Percentiles rank a stretch among this genome's conserved stretches.
phyloP scores from a whole-genome alignment of 2,888 invertebrate species.

The Copidosoma aretas region DNA sequence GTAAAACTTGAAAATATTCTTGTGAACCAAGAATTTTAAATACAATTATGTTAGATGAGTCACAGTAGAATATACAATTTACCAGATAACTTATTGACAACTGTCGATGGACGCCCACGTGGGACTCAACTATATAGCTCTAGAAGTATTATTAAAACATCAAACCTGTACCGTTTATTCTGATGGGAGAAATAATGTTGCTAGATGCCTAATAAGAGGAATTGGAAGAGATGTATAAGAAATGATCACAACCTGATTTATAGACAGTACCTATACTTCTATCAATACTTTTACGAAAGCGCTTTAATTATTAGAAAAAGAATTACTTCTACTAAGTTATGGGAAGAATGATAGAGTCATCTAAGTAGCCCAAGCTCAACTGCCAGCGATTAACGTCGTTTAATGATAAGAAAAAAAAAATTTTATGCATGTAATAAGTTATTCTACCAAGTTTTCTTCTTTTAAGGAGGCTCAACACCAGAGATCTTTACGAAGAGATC shows the following conservation, averaged over 20 bases:
- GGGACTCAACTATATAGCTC: neutral
- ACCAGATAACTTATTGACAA: neutral
- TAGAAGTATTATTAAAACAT: neutral
- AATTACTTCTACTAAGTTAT: too few relatives aligned
- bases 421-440: too few relatives aligned
- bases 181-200: neutral
- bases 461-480: too few relatives aligned
- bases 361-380: too few relatives aligned
- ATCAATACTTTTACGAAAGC: neutral
- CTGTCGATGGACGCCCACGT: neutral
- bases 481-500: too few relatives aligned
- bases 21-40: neutral
- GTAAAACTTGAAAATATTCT: neutral
- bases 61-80: too few relatives aligned
- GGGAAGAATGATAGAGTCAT: too few relatives aligned
- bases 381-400: too few relatives aligned
- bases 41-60: neutral
- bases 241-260: neutral
- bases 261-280: neutral
- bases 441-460: too few relatives aligned
- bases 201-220: neutral
- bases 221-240: neutral
- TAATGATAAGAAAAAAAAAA: too few relatives aligned
- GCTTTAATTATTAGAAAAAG: neutral
- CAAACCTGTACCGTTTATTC: neutral